Base-by-base conservation (phyloP, 2,797 vertebrate genomes). In the Arnoldichthys spilopterus region DNA sequence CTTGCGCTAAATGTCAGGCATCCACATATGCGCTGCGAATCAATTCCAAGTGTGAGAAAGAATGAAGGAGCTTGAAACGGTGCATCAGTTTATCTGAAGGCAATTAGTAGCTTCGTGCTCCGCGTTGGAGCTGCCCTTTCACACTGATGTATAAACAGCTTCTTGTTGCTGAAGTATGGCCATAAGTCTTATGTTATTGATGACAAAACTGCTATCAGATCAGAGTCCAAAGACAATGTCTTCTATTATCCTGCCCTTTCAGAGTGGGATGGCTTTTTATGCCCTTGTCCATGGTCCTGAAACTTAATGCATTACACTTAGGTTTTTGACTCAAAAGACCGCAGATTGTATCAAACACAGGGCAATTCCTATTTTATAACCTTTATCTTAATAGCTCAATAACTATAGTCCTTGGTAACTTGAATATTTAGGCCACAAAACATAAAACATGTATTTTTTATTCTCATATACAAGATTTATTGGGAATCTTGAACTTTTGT, bases 71-170 rank as follows among this genome's bases (percentile, higher is more conserved):
- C 80, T 80, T 59, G 62, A 81, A 81, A 64, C 66, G 76, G 79
- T 58, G 51, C 73, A 69, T 83, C 82, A 79, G 84, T 85, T 85
- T 82, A 82, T 81, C 82, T 81, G 75, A 69, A 82, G 82, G 70
- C 77, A 83, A 79, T 82, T 73, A 32, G 64, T 79, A 74, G 61
- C 47, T 20, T 71, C 72, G 77, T 79, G 77, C 76, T 78, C 64
- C 59, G 63, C 78, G 84, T 63, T 45, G 72, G 70, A 76, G 78
- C 62, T 81, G 82, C 78, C 64, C 76, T 79, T 83, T 81, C 37
- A 54, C 18, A 56, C 43, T 68, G 76, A 81, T 62, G 32, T 68
- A 71, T 53, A 54, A 43, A 61, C 51, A 77, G 43, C 16, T 59
- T 76, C 51, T 18, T 40, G 49, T 70, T 51, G 77, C 68, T 63